phyloP scores from a whole-genome alignment of 2,888 invertebrate species.

The Acheta domesticus region DNA sequence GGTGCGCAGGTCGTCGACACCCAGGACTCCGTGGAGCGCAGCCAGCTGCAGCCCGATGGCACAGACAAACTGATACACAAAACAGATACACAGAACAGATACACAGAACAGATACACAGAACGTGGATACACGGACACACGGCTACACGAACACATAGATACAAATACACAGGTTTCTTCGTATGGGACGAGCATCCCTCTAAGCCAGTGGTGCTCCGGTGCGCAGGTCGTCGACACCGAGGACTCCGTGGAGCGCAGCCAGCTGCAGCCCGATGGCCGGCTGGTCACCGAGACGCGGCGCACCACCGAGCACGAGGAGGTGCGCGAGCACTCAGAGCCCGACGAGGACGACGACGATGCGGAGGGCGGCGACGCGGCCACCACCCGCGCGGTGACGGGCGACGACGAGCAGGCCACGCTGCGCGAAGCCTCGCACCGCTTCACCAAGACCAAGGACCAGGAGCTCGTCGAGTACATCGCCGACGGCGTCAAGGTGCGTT shows the following conservation, averaged over 20 bases:
- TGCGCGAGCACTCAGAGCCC: slow-evolving; percentile 72
- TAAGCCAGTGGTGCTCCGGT: neutral
- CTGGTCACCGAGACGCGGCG: slow-evolving; percentile 81
- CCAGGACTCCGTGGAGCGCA: slow-evolving; percentile 68
- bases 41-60: slow-evolving; percentile 75
- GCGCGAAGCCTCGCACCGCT: slow-evolving; percentile 60
- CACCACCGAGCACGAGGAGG: slow-evolving; percentile 78
- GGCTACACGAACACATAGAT: too few species aligned
- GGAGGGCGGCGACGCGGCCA: neutral
- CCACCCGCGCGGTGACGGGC: slow-evolving; percentile 59
- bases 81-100: too few species aligned
- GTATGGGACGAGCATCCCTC: too few species aligned
- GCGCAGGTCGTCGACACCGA: slow-evolving; percentile 74
- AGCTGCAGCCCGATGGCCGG: slow-evolving; percentile 75
- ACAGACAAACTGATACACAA: too few species aligned
- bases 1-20: slow-evolving; percentile 68
- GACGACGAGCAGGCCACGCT: slow-evolving; percentile 50
- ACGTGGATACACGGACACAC: too few species aligned
- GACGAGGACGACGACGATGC: slow-evolving; percentile 53
- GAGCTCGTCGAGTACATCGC: slow-evolving; percentile 79
- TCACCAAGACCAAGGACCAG: slow-evolving; percentile 72
- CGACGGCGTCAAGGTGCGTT: slow-evolving; percentile 64
- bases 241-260: slow-evolving; percentile 66
- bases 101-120: too few species aligned
- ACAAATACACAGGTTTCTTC: too few species aligned